Evolutionary conservation across 2,888 invertebrate species (phyloP).

Genomic region (Acronicta alni): DNA sequence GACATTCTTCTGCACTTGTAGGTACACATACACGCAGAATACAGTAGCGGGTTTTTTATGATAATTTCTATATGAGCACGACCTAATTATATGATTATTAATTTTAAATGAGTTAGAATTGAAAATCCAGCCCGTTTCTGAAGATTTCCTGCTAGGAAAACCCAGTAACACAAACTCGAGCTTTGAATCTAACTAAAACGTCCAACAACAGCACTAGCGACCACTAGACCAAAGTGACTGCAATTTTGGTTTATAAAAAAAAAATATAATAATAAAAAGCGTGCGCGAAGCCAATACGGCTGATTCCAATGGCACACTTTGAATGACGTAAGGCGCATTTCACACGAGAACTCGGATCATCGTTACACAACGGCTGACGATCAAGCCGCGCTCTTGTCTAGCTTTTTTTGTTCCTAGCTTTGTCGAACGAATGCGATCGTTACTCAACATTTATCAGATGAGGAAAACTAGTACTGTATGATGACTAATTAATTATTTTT

Average conservation of each 20-base stretch:
- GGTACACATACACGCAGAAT: too few relatives aligned
- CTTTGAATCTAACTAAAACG: too few relatives aligned
- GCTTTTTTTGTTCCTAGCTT: slow-evolving; percentile 30
- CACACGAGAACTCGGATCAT: slow-evolving; percentile 55
- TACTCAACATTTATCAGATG: slow-evolving; percentile 28
- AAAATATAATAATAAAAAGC: slow-evolving; percentile 1
- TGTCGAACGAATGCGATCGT: slow-evolving; percentile 8
- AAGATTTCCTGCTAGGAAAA: too few relatives aligned
- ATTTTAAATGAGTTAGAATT: too few relatives aligned
- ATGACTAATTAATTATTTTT: not conserved
- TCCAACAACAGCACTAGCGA: too few relatives aligned
- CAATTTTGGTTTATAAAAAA: not conserved
- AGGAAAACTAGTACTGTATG: slow-evolving; percentile 5
- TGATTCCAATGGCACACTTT: slow-evolving; percentile 40
- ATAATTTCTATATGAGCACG: too few relatives aligned
- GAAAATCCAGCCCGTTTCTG: not conserved
- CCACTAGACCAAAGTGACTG: not conserved
- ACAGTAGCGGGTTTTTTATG: not conserved
- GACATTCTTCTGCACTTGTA: too few relatives aligned
- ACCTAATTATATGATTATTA: too few relatives aligned
- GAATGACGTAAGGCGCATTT: slow-evolving; percentile 50
- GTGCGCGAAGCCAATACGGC: slow-evolving; percentile 15
- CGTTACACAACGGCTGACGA: slow-evolving; percentile 43
- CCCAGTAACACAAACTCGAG: too few relatives aligned
- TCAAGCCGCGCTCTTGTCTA: slow-evolving; percentile 25